Conservation (phyloP, 2,113 vertebrate genomes). For the Hyperoodon ampullatus region DNA sequence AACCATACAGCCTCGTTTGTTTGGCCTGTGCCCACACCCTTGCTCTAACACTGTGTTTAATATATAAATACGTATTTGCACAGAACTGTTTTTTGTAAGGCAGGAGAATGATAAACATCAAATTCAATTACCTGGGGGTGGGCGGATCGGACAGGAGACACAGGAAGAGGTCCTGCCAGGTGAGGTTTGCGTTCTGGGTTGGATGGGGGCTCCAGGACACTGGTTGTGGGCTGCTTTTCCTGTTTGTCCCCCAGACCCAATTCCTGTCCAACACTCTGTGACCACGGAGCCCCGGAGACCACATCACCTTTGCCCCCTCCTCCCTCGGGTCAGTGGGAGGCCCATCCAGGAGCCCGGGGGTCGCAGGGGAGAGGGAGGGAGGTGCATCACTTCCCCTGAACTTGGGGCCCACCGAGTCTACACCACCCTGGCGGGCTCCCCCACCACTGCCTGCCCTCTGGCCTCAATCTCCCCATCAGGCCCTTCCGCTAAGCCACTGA, state of each 20-base stretch:
- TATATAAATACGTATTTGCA: not conserved
- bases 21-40: not conserved
- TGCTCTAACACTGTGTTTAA: not conserved
- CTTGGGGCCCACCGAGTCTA: fast-evolving
- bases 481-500: not conserved
- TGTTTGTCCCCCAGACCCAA: not conserved
- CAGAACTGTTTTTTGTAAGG: not conserved
- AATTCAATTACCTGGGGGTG: not conserved
- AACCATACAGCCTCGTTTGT: not conserved
- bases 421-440: fast-evolving
- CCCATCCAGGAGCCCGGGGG: not conserved
- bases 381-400: fast-evolving
- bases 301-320: too few relatives aligned
- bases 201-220: not conserved
- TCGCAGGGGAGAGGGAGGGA: not conserved
- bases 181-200: not conserved
- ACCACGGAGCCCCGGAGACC: not conserved
- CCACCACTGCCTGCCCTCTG: too few relatives aligned
- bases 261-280: fast-evolving
- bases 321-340: not conserved
- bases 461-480: not conserved
- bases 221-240: not conserved
- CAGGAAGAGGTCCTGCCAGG: not conserved
- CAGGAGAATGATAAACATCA: not conserved
- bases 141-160: not conserved